A percentile compares a stretch with the other conserved stretches of the same genome.
These are phyloP conservation scores for Anthoscopus minutus DNA, from an alignment of 2,113 vertebrate genomes.

Conservation along the genomic window DNA sequence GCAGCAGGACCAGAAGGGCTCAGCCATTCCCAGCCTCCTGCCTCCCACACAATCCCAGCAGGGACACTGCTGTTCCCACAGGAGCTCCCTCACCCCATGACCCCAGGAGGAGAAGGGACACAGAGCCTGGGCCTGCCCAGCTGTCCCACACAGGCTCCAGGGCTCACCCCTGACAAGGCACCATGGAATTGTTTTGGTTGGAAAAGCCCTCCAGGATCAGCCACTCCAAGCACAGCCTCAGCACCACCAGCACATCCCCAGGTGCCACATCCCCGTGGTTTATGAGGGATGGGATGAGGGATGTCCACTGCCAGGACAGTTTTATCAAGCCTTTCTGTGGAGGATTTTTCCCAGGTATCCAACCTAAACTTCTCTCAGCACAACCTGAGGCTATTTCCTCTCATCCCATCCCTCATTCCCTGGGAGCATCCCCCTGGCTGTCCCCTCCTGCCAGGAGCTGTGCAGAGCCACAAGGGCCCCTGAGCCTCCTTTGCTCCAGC, in stretches of 20 bases:
- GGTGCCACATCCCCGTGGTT: neutral
- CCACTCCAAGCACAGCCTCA: neutral
- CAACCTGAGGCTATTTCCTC: neutral
- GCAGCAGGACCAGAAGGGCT: neutral
- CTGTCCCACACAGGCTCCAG: neutral
- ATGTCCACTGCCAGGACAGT: neutral
- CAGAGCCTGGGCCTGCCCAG: neutral
- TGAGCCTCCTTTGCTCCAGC: neutral
- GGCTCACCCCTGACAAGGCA: neutral
- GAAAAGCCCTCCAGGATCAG: neutral
- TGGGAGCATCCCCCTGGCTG: neutral
- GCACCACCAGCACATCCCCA: neutral
- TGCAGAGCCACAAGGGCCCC: neutral
- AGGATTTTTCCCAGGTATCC: neutral
- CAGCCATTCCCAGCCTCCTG: neutral
- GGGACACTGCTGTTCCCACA: neutral
- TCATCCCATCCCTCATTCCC: neutral
- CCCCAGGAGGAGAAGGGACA: neutral
- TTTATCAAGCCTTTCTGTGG: neutral
- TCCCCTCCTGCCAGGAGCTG: neutral
- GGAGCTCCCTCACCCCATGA: neutral
- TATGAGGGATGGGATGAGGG: neutral
- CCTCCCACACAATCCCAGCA: neutral
- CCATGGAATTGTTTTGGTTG: accelerated
- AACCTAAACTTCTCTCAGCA: no score